Base-by-base conservation (phyloP, 1,140 invertebrate genomes). In the Hermatobates lingyangjiaoensis region DNA sequence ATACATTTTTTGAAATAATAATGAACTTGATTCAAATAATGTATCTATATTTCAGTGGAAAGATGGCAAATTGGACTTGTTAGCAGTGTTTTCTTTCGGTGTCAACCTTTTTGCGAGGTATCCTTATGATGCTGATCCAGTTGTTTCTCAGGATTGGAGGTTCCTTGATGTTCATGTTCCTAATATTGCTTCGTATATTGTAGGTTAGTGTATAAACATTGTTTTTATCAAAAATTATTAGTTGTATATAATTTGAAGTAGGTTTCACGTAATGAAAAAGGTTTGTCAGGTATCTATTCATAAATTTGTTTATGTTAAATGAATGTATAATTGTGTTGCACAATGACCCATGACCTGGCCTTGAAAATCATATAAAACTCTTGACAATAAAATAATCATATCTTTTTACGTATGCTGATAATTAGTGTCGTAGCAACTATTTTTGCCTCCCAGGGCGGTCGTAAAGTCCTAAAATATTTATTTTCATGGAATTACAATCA, bases 71-170 rank as follows among this genome's bases (percentile, higher is more conserved):
- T 45, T 76, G 45, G 85, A 88, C 60, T 67, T 78, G 7, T 61
- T 87, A 3, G 74, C 77, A 0, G 66, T 89, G 0, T 68, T 87
- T 2, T 86, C 85, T 5, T 87, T 87, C 59, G 75, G 76, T 2
- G 73, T 86, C 0, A 82, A 87, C 58, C 81, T 87, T 0, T 65
- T 88, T 1, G 83, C 83, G 0, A 85, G 84, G 61, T 87, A 87
- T 68, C 83, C 83, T 0, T 87, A 86, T 54, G 83, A 86, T 59
- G 79, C 79, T 51, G 83, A 87, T 52, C 74, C 81, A 1, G 81
- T 86, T 0, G 82, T 86, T 0, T 75, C 77, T 10, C 80, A 80
- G 52, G 77, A 79, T 1, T 86, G 83, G 83, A 62, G 82, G 18
- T 86, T 84, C 59, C 61, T 86, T 0, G 83, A 87, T 59, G 67